Conservation (phyloP, 2,888 invertebrate genomes). For the Malacosoma neustria region DNA sequence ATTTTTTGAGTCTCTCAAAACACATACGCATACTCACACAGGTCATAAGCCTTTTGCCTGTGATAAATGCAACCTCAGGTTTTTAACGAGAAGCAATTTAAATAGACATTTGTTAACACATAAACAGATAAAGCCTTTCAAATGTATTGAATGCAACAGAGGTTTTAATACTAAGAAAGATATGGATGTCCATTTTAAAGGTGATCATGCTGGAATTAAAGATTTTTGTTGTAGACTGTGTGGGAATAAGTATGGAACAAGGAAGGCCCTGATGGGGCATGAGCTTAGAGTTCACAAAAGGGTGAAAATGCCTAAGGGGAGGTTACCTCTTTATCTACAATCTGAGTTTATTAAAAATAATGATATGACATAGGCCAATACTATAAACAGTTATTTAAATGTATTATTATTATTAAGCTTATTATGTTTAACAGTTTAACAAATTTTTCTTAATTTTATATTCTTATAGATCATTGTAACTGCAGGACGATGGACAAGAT, state of each 20-base stretch:
- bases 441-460: no score
- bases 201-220: conserved; percentile 42
- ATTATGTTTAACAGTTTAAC: no score
- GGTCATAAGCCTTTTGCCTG: conserved; percentile 45
- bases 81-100: conserved; percentile 44
- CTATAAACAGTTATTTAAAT: no score
- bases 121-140: conserved; percentile 34
- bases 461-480: no score
- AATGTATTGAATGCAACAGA: conserved; percentile 39
- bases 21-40: conserved; percentile 42
- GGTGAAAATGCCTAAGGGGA: conserved; percentile 42
- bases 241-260: conserved; percentile 43
- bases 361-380: no score
- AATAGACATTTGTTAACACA: conserved; percentile 46
- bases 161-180: conserved; percentile 40
- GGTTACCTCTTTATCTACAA: conserved; percentile 40
- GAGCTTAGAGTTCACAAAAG: conserved; percentile 46
- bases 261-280: conserved; percentile 45
- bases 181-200: conserved; percentile 36
- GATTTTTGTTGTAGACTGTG: conserved; percentile 38
- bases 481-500: no score
- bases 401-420: no score
- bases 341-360: conserved; percentile 5
- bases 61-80: conserved; percentile 35
- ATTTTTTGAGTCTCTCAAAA: conserved; percentile 37